Conservation (phyloP, 2,113 vertebrate species). For the Accipiter virgatus region DNA sequence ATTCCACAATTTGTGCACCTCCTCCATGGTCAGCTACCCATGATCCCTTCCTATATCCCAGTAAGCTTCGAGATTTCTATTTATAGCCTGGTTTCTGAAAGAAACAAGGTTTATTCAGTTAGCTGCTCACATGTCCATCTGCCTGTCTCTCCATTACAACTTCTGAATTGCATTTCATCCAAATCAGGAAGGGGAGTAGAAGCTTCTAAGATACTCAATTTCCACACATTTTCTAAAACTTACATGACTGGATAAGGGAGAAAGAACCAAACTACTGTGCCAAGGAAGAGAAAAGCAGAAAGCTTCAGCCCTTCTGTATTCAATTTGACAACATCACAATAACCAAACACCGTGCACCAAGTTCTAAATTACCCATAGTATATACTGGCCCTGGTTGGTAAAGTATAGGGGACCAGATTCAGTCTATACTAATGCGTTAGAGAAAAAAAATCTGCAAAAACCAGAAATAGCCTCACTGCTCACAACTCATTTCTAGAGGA, state of each 20-base stretch:
- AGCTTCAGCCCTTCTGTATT: not conserved
- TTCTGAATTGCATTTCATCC: not conserved
- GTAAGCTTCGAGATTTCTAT: not conserved
- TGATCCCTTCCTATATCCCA: not conserved
- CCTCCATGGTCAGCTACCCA: not conserved
- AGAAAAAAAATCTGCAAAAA: not conserved
- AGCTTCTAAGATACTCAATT: not conserved
- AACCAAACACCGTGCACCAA: not conserved
- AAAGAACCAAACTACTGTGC: not conserved
- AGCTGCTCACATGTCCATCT: not conserved
- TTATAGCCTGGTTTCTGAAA: not conserved
- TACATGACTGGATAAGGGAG: not conserved
- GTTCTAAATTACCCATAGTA: not conserved
- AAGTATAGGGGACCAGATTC: not conserved
- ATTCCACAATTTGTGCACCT: not conserved
- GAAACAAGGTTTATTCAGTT: not conserved
- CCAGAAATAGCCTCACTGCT: not conserved
- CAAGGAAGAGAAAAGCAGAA: not conserved
- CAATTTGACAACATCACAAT: not conserved
- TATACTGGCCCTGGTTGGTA: not conserved
- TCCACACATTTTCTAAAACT: not conserved
- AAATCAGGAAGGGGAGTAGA: not conserved
- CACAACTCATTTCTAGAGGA: not conserved
- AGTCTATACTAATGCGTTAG: not conserved
- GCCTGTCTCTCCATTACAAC: not conserved